Percentiles rank a stretch among this genome's conserved stretches.
These are phyloP conservation scores for Cepphus grylle DNA, from an alignment of 2,113 vertebrate genomes.

Conservation along the genomic window DNA sequence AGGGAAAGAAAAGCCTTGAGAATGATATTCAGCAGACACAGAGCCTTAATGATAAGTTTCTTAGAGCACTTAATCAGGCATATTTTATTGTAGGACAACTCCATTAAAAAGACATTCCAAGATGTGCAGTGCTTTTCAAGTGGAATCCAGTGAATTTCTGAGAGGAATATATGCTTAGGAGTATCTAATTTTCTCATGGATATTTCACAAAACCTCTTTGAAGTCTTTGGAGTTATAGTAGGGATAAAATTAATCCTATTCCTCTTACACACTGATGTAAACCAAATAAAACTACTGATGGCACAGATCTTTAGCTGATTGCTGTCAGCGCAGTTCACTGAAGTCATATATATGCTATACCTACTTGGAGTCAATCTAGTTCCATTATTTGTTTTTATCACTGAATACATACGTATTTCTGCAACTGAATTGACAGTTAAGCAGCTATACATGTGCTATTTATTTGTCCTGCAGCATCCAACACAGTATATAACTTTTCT, in stretches of 20 bases:
- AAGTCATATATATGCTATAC: neutral
- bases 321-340: neutral
- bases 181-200: neutral
- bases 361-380: neutral
- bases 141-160: neutral
- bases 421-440: neutral
- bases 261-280: neutral
- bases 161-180: neutral
- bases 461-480: neutral
- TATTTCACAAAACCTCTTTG: neutral
- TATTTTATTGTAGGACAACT: neutral
- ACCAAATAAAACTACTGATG: neutral
- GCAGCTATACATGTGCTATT: neutral
- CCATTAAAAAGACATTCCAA: neutral
- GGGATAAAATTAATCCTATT: neutral
- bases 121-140: neutral
- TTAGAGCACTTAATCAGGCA: neutral
- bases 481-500: neutral
- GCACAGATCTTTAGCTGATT: neutral
- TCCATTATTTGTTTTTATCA: neutral
- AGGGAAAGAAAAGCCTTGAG: neutral
- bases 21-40: neutral
- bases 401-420: neutral
- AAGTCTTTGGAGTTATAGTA: neutral
- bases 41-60: conserved; percentile 1